Evolutionary conservation across 2,113 vertebrate genomes (phyloP).

Genomic region (Semnopithecus entellus): DNA sequence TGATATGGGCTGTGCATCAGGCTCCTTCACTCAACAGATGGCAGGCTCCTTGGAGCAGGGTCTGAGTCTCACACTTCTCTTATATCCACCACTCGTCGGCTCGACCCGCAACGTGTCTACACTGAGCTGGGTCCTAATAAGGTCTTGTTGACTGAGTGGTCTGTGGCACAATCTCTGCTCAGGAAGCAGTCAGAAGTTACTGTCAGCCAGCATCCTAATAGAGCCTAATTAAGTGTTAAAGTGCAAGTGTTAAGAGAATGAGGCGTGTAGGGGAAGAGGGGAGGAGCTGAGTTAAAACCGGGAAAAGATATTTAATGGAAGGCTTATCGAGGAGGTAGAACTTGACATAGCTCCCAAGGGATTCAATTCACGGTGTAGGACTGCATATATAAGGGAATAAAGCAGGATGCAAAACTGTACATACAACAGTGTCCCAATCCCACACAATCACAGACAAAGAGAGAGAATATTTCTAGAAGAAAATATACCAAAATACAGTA

Average conservation of each 20-base stretch:
- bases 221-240: not conserved
- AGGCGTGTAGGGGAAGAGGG: accelerated
- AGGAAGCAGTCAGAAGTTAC: not conserved
- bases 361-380: not conserved
- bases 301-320: not conserved
- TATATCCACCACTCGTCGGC: not conserved
- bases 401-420: not conserved
- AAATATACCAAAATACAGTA: not conserved
- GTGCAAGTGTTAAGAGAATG: not conserved
- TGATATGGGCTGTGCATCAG: accelerated
- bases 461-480: not conserved
- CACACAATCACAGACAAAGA: not conserved
- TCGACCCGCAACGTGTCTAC: not conserved
- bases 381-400: not conserved
- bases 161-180: not conserved
- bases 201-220: not conserved
- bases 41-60: not conserved
- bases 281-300: too few species aligned
- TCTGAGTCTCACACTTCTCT: not conserved
- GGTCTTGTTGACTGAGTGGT: not conserved
- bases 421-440: too few species aligned
- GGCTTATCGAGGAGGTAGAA: not conserved
- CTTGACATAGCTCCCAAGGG: not conserved
- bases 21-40: not conserved
- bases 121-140: not conserved